Evolutionary conservation across 2,797 vertebrate species (phyloP).

Genomic region (Sorex maritimensis): DNA sequence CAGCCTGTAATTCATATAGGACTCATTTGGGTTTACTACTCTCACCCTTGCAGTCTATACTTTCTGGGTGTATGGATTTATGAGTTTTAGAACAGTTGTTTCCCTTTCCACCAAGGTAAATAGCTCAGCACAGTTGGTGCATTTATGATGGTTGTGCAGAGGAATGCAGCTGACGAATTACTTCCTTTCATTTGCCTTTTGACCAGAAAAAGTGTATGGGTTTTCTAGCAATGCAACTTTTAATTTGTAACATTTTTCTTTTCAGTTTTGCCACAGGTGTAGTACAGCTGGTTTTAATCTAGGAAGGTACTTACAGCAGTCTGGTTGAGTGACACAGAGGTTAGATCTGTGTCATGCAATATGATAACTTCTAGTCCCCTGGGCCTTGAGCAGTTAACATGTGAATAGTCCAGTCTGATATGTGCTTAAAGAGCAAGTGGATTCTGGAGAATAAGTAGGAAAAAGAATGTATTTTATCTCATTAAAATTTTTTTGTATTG

Average conservation of each 20-base stretch:
- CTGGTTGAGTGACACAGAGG: not conserved
- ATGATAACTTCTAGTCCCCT: not conserved
- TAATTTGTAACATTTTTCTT: slow-evolving; percentile 61
- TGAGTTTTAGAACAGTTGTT: slow-evolving; percentile 69
- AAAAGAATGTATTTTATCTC: slow-evolving; percentile 33
- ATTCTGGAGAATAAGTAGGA: slow-evolving; percentile 54
- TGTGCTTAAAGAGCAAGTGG: not conserved
- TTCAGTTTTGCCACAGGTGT: slow-evolving; percentile 46
- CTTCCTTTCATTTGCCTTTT: slow-evolving; percentile 72
- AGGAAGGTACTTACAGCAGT: not conserved
- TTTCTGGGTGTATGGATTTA: slow-evolving; percentile 70
- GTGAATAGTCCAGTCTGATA: not conserved
- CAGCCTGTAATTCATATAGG: slow-evolving; percentile 50
- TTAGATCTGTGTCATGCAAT: not conserved
- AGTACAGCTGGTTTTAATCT: slow-evolving; percentile 42
- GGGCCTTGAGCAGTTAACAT: not conserved
- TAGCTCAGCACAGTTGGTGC: slow-evolving; percentile 36
- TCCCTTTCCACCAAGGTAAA: slow-evolving; percentile 67
- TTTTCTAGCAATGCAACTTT: slow-evolving; percentile 69
- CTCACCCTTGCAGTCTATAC: not conserved
- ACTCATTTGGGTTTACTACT: slow-evolving; percentile 59
- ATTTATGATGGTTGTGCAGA: slow-evolving; percentile 64
- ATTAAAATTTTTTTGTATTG: slow-evolving; percentile 64
- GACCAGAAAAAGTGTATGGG: slow-evolving; percentile 62
- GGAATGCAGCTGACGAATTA: slow-evolving; percentile 62